Percentiles rank a stretch among this genome's conserved stretches.
Conservation (phyloP, 2,888 invertebrate species). For the Aelia acuminata region DNA sequence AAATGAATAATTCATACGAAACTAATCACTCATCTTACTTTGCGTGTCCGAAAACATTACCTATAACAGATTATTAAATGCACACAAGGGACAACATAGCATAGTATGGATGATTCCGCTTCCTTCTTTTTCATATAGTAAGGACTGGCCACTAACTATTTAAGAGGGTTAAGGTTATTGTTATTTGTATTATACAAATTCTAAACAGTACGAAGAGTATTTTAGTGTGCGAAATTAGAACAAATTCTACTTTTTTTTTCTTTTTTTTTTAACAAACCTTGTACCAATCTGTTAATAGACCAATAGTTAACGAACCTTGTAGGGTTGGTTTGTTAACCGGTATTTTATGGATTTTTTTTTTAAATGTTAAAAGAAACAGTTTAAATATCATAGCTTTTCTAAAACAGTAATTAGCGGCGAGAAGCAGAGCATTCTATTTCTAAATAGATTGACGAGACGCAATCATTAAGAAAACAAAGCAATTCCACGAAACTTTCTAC, state of each 20-base stretch:
- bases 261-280: too few species aligned
- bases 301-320: too few species aligned
- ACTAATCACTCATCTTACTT: not conserved
- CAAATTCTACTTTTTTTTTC: too few species aligned
- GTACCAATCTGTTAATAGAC: too few species aligned
- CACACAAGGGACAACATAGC: not conserved
- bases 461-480: constrained; percentile 16
- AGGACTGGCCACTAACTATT: too few species aligned
- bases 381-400: not conserved
- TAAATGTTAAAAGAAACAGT: not conserved
- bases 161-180: too few species aligned
- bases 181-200: too few species aligned
- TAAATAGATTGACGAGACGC: not conserved
- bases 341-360: too few species aligned
- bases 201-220: too few species aligned
- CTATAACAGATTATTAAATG: not conserved
- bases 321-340: too few species aligned
- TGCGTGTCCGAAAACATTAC: constrained; percentile 9
- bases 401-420: not conserved
- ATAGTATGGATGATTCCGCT: not conserved
- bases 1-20: constrained; percentile 1
- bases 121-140: too few species aligned
- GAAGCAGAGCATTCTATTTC: not conserved
- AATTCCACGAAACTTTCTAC: not conserved
- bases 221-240: too few species aligned